Evolutionary conservation across 1,140 invertebrate species (phyloP).

Genomic region (Drosophila tsacasi): DNA sequence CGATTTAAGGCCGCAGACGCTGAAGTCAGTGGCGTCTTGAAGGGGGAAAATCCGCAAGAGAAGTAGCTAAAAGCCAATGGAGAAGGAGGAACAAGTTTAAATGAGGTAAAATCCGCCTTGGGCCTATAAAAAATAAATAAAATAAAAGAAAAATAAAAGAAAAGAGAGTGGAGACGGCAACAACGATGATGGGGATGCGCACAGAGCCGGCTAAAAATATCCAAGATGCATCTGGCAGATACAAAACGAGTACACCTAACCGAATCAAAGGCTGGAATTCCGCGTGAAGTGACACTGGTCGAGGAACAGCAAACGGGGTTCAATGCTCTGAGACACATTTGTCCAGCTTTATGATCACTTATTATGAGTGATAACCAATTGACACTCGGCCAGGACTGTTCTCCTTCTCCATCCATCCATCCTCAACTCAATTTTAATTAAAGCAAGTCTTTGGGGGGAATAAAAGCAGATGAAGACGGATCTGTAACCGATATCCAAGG

Average conservation of each 20-base stretch:
- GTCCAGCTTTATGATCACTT: constrained; percentile 30
- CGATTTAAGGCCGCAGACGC: constrained; percentile 58
- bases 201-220: constrained; percentile 56
- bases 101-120: constrained; percentile 74
- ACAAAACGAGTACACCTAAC: constrained; percentile 54
- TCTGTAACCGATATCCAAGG: constrained; percentile 53
- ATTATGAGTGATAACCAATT: constrained; percentile 67
- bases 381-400: constrained; percentile 39
- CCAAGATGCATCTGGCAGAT: constrained; percentile 59
- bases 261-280: constrained; percentile 52
- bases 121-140: constrained; percentile 32
- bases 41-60: constrained; percentile 40
- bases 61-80: constrained; percentile 35
- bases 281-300: constrained; percentile 50
- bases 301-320: constrained; percentile 18
- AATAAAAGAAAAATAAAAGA: constrained; percentile 20
- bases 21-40: constrained; percentile 24
- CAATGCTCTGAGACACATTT: constrained; percentile 25
- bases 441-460: constrained; percentile 9
- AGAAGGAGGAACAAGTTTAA: constrained; percentile 71
- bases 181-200: constrained; percentile 6
- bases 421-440: constrained; percentile 44
- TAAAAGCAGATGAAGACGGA: constrained; percentile 16
- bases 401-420: background rate
- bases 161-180: constrained; percentile 47